phyloP scores from a whole-genome alignment of 1,140 invertebrate genomes.

The Drosophila bifasciata region DNA sequence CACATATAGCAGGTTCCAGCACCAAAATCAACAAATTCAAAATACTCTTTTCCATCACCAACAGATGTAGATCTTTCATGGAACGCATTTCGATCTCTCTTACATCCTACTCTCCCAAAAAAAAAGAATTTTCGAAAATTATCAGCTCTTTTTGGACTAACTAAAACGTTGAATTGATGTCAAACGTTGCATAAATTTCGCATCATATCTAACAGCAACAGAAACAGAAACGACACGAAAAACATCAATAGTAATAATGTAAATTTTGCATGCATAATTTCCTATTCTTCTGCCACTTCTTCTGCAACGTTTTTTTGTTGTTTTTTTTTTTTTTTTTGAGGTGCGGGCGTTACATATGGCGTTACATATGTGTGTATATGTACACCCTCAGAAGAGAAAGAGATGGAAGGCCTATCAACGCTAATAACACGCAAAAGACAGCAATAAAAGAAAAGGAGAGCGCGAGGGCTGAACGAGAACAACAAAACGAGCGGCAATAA shows the following conservation, averaged over 20 bases:
- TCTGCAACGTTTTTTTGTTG: background rate
- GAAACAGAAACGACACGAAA: constrained; percentile 13
- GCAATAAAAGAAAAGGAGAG: constrained; percentile 59
- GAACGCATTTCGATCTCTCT: constrained; percentile 14
- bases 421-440: constrained; percentile 72
- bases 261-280: constrained; percentile 71
- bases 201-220: constrained; percentile 50
- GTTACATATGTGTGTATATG: too few species aligned
- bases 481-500: constrained; percentile 72
- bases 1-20: too few species aligned
- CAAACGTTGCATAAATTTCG: constrained; percentile 76
- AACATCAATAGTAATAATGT: constrained; percentile 51
- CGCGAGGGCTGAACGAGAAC: constrained; percentile 55
- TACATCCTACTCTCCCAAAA: constrained; percentile 17
- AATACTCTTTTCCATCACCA: constrained; percentile 11
- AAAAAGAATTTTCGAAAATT: constrained; percentile 3
- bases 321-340: too few species aligned
- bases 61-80: constrained; percentile 1
- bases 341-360: constrained; percentile 56
- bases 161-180: constrained; percentile 56
- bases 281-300: constrained; percentile 14
- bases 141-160: constrained; percentile 19
- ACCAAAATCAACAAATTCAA: background rate
- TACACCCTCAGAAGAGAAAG: constrained; percentile 2
- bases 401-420: constrained; percentile 47